Conservation (phyloP, 2,888 invertebrate genomes). For the Agrotis segetum region DNA sequence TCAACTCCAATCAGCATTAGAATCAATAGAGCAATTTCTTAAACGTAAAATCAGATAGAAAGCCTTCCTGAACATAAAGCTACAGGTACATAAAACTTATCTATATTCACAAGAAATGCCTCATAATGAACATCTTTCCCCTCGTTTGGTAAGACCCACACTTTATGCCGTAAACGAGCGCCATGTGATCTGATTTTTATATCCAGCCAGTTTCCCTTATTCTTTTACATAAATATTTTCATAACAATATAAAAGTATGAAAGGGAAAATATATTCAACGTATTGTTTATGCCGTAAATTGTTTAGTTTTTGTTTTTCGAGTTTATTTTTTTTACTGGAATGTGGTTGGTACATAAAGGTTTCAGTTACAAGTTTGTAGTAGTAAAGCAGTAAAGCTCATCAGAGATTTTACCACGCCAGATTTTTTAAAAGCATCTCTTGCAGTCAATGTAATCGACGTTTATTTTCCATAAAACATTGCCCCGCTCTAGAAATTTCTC, state of each 20-base stretch:
- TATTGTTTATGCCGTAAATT: conserved; percentile 33
- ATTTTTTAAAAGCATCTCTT: no score
- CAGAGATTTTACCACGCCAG: no score
- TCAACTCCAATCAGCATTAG: background rate
- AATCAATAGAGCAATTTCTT: background rate
- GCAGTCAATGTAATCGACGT: no score
- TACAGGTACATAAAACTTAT: conserved; percentile 53
- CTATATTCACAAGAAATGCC: conserved; percentile 34
- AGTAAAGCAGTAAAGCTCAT: no score
- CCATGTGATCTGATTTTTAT: conserved; percentile 58
- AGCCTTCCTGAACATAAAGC: conserved; percentile 9
- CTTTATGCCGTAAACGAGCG: conserved; percentile 43
- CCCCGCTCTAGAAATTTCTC: no score
- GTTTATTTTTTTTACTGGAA: background rate
- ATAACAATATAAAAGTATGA: conserved; percentile 21
- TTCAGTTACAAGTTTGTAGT: no score
- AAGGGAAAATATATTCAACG: conserved; percentile 25
- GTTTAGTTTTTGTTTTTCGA: conserved; percentile 38
- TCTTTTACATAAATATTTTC: conserved; percentile 49
- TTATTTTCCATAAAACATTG: no score
- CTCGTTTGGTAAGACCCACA: conserved; percentile 25
- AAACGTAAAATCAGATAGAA: conserved; percentile 1
- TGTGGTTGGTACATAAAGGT: no score
- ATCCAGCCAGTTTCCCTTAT: conserved; percentile 48
- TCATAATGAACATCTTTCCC: conserved; percentile 45